These are phyloP conservation scores for Megaustenia siamemsis DNA, from an alignment of 2,888 invertebrate genomes.

Conservation along the genomic window DNA sequence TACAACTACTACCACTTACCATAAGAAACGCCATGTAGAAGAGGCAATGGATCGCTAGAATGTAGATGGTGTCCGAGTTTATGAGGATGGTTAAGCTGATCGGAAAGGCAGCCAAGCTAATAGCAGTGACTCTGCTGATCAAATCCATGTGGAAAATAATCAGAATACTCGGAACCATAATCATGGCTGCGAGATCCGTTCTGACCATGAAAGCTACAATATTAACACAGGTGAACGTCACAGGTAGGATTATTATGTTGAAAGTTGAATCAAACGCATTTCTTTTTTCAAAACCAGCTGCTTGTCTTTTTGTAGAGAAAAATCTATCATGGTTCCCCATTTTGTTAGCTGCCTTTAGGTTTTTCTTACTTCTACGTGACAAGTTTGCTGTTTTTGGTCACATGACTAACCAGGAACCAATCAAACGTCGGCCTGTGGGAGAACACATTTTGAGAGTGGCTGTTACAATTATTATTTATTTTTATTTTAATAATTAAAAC, in stretches of 20 bases:
- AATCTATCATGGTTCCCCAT: background rate
- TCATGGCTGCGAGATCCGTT: constrained; percentile 18
- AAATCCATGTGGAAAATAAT: constrained; percentile 3
- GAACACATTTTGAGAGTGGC: background rate
- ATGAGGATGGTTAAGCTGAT: background rate
- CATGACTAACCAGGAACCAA: background rate
- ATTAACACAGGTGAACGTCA: constrained; percentile 18
- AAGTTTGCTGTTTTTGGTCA: background rate
- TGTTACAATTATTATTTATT: background rate
- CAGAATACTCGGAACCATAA: constrained; percentile 23
- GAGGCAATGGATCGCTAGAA: constrained; percentile 24
- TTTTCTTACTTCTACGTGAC: background rate
- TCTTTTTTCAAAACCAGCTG: background rate
- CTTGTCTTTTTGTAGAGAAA: background rate
- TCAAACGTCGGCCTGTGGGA: background rate
- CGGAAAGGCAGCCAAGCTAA: background rate
- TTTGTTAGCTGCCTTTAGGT: background rate
- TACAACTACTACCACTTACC: constrained; percentile 20
- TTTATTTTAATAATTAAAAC: background rate
- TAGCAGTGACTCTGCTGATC: background rate
- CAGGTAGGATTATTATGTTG: background rate
- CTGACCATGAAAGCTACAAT: background rate
- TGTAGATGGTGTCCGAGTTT: constrained; percentile 5
- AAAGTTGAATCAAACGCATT: background rate
- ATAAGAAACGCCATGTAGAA: constrained; percentile 27